Evolutionary conservation across 2,888 invertebrate genomes (phyloP).

Genomic region (Stomorhina lunata): DNA sequence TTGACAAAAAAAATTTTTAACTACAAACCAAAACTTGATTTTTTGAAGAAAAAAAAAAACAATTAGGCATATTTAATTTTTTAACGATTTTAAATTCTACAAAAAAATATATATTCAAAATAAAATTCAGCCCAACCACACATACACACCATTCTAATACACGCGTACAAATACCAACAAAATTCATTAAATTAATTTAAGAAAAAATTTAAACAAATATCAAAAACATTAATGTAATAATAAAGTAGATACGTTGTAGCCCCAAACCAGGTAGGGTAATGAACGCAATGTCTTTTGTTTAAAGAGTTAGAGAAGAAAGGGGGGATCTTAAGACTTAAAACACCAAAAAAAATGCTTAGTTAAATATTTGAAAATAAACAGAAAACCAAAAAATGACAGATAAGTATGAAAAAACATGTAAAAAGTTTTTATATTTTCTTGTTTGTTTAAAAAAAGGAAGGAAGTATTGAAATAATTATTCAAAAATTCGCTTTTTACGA

Average conservation of each 20-base stretch:
- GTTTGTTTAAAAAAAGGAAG: slow-evolving; percentile 23
- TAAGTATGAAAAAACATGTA: not conserved
- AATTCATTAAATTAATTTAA: not conserved
- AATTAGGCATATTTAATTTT: not conserved
- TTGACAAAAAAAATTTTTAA: not conserved
- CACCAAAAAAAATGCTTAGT: slow-evolving; percentile 22
- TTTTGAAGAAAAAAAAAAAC: slow-evolving; percentile 44
- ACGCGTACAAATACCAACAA: not conserved
- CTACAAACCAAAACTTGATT: not conserved
- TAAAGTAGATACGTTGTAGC: not conserved
- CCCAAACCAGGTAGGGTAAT: not conserved
- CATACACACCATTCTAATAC: too few species aligned
- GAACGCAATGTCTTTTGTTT: slow-evolving; percentile 12
- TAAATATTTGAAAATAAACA: slow-evolving; percentile 14
- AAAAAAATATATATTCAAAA: slow-evolving; percentile 2
- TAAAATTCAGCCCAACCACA: slow-evolving; percentile 12
- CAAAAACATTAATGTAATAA: slow-evolving; percentile 11
- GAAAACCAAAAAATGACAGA: slow-evolving; percentile 11
- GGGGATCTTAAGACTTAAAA: not conserved
- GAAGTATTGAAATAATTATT: slow-evolving; percentile 40
- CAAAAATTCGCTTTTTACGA: not conserved
- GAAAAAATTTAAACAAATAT: slow-evolving; percentile 27
- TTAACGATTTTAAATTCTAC: slow-evolving; percentile 28
- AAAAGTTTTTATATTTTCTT: not conserved
- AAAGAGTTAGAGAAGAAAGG: not conserved